These are phyloP conservation scores for Thoracochromis brauschi DNA, from an alignment of 2,113 vertebrate species.

Conservation along the genomic window DNA sequence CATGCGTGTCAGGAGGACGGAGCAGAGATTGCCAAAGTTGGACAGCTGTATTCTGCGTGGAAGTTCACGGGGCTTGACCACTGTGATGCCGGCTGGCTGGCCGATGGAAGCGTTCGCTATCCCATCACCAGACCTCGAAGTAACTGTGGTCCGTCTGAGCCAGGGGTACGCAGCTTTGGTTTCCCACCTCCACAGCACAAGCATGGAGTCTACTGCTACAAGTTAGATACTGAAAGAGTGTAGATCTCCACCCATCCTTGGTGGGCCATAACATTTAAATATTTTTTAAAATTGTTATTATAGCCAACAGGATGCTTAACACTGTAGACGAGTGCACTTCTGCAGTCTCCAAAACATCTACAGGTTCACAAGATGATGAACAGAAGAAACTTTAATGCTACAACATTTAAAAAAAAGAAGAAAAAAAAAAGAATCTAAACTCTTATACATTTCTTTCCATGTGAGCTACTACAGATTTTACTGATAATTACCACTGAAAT, in stretches of 20 bases:
- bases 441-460: not conserved
- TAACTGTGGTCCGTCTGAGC: slow-evolving; percentile 73
- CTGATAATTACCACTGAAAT: not conserved
- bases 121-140: slow-evolving; percentile 71
- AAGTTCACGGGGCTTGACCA: slow-evolving; percentile 74
- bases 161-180: slow-evolving; percentile 78
- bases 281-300: accelerated
- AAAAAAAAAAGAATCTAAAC: not conserved
- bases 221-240: not conserved
- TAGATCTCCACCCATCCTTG: not conserved
- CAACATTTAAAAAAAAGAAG: not conserved
- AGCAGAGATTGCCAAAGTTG: slow-evolving; percentile 76
- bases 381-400: not conserved
- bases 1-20: slow-evolving; percentile 69
- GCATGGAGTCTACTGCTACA: slow-evolving; percentile 80
- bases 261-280: not conserved
- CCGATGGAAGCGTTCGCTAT: slow-evolving; percentile 81
- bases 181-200: slow-evolving; percentile 68
- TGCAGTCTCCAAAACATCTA: not conserved
- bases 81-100: slow-evolving; percentile 83
- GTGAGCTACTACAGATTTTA: not conserved
- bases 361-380: not conserved
- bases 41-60: slow-evolving; percentile 84
- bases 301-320: accelerated
- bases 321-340: not conserved